Evolutionary conservation across 2,888 invertebrate species (phyloP).

Genomic region (Brachylomia viminalis): DNA sequence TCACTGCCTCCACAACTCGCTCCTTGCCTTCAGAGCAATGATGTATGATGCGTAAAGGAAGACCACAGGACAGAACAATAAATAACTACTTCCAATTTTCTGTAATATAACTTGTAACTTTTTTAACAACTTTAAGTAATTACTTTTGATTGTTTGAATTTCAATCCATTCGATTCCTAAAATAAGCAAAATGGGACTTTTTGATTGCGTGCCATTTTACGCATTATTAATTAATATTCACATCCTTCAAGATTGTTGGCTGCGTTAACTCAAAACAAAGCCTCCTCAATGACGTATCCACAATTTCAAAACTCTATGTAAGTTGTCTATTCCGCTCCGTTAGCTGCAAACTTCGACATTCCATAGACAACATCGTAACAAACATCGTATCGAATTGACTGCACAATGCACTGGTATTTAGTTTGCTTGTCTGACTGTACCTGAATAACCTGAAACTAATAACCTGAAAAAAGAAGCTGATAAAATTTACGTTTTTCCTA

Average conservation of each 20-base stretch:
- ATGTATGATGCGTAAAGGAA: not conserved
- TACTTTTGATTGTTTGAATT: not conserved
- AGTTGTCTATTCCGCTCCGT: not conserved
- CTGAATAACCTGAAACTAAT: too few relatives aligned
- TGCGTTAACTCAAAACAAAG: not conserved
- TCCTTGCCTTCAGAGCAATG: not conserved
- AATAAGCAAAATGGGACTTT: not conserved
- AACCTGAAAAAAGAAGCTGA: too few relatives aligned
- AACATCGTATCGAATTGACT: not conserved
- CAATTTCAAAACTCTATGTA: not conserved
- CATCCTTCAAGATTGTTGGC: not conserved
- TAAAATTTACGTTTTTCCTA: too few relatives aligned
- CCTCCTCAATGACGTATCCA: not conserved
- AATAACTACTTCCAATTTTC: not conserved
- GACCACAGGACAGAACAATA: not conserved
- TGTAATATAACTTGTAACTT: not conserved
- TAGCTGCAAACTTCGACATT: not conserved
- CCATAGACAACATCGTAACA: too few relatives aligned
- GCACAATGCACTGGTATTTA: not conserved
- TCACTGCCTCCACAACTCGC: slow-evolving; percentile 17
- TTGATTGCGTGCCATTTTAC: not conserved
- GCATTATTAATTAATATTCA: not conserved
- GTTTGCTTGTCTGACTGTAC: too few relatives aligned
- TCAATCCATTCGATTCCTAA: not conserved
- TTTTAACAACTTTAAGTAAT: not conserved